These are phyloP conservation scores for Xestia c-nigrum DNA, from an alignment of 2,888 invertebrate genomes.

Conservation along the genomic window DNA sequence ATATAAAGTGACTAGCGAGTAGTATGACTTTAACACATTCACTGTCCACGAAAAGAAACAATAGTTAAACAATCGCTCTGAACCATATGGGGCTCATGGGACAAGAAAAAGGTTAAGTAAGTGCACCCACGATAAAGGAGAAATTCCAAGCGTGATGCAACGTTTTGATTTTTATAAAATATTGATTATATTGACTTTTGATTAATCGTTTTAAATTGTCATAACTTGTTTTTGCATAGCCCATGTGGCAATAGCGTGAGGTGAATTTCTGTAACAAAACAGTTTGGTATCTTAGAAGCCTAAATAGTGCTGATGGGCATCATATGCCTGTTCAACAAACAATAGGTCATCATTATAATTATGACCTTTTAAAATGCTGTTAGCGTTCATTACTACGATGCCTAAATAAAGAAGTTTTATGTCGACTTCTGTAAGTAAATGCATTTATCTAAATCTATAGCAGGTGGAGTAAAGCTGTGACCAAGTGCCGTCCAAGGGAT, in stretches of 20 bases:
- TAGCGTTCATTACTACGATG: not conserved
- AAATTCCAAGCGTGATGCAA: not conserved
- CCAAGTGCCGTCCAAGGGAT: too few species aligned
- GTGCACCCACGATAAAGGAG: not conserved
- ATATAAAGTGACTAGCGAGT: not conserved
- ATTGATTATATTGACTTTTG: too few species aligned
- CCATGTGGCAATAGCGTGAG: not conserved
- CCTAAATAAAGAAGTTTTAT: not conserved
- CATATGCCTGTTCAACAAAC: not conserved
- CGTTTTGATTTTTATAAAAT: not conserved
- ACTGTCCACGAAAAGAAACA: too few species aligned
- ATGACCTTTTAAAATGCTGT: not conserved
- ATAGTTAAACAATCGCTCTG: too few species aligned
- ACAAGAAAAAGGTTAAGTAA: not conserved
- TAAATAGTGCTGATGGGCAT: not conserved
- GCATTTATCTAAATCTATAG: not conserved
- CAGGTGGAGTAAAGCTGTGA: too few species aligned
- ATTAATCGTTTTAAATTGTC: not conserved
- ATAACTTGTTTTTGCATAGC: not conserved
- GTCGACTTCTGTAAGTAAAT: not conserved
- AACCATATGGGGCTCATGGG: too few species aligned
- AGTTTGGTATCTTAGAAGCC: not conserved
- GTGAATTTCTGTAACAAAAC: not conserved
- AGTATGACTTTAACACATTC: too few species aligned
- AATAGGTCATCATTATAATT: not conserved